Conservation (phyloP, 2,888 invertebrate genomes). For the Tipula helvola region DNA sequence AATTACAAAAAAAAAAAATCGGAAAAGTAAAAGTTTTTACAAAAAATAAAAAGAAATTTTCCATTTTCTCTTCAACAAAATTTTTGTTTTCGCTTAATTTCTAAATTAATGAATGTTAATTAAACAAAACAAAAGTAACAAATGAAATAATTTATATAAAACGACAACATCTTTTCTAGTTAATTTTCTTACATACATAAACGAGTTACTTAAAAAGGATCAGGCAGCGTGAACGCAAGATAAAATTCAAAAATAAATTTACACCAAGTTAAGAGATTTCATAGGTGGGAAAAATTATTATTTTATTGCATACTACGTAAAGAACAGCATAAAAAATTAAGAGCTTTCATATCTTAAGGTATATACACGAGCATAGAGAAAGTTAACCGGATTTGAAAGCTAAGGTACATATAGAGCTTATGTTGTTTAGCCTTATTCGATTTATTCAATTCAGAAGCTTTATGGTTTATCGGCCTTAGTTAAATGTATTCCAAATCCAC, state of each 20-base stretch:
- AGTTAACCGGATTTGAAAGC: background rate
- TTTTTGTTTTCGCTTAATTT: background rate
- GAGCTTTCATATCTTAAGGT: background rate
- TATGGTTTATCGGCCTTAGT: too few species aligned
- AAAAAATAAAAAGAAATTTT: background rate
- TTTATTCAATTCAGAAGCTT: too few species aligned
- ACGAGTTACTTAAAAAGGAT: background rate
- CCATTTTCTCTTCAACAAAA: background rate
- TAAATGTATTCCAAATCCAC: background rate
- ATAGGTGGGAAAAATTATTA: background rate
- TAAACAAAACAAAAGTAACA: background rate
- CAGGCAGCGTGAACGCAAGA: background rate
- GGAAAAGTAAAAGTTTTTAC: background rate
- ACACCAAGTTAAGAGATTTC: background rate
- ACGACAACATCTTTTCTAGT: background rate
- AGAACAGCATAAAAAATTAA: background rate
- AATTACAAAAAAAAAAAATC: background rate
- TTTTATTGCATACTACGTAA: background rate
- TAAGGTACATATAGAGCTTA: background rate
- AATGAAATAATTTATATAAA: background rate
- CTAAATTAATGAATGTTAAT: background rate
- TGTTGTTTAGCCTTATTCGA: too few species aligned
- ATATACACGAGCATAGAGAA: background rate
- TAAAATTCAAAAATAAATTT: background rate
- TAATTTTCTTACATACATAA: background rate